phyloP scores from a whole-genome alignment of 1,140 invertebrate species.

The Drosophila ananassae region DNA sequence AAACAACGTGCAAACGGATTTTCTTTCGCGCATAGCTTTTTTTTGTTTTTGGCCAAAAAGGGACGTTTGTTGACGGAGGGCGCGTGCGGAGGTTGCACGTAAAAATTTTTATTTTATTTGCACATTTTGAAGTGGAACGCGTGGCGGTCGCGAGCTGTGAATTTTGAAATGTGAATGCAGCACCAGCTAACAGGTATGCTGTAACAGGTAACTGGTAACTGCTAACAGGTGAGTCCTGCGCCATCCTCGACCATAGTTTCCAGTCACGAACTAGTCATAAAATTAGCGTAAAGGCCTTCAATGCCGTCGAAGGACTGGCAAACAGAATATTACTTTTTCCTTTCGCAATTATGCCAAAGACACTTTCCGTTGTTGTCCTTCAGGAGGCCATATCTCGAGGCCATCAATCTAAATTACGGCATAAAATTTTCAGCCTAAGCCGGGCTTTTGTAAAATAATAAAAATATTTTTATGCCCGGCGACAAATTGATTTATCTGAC shows the following conservation, averaged over 20 bases:
- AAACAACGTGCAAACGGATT: constrained; percentile 66
- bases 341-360: constrained; percentile 48
- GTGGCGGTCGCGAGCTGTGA: constrained; percentile 47
- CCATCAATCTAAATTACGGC: constrained; percentile 73
- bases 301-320: constrained; percentile 1
- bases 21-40: constrained; percentile 3
- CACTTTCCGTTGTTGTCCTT: constrained; percentile 47
- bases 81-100: constrained; percentile 60
- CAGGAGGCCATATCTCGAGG: constrained; percentile 18
- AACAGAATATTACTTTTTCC: constrained; percentile 17
- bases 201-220: constrained; percentile 31
- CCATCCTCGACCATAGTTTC: constrained; percentile 22
- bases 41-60: not conserved
- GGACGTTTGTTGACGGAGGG: constrained; percentile 10
- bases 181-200: constrained; percentile 42
- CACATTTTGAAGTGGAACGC: constrained; percentile 45
- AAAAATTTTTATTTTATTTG: constrained; percentile 68
- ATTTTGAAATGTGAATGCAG: constrained; percentile 41
- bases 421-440: constrained; percentile 42
- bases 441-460: constrained; percentile 53
- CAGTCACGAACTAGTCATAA: constrained; percentile 73
- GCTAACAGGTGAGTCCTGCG: constrained; percentile 42
- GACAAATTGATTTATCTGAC: constrained; percentile 77
- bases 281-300: constrained; percentile 46
- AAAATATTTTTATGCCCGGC: constrained; percentile 67